These are phyloP conservation scores for Cynodonichthys magdalenae DNA, from an alignment of 2,797 vertebrate genomes.

Conservation along the genomic window DNA sequence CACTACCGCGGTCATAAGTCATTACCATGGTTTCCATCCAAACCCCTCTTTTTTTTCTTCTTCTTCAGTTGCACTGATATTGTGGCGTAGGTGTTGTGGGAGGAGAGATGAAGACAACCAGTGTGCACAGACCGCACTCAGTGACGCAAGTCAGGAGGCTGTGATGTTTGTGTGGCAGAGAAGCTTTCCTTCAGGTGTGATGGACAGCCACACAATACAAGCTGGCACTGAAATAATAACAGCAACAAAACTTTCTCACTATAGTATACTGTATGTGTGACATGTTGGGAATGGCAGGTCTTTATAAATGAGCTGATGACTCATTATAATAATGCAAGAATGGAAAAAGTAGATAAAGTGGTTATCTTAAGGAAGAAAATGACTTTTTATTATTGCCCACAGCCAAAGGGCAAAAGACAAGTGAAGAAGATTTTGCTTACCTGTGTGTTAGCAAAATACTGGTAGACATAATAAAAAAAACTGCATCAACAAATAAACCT, in stretches of 20 bases:
- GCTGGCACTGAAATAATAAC: slow-evolving; percentile 2
- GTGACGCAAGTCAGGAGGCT: slow-evolving; percentile 63
- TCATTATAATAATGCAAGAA: too few species aligned
- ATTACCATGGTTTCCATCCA: slow-evolving; percentile 75
- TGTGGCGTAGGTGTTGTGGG: slow-evolving; percentile 65
- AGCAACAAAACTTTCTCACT: background rate
- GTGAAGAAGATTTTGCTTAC: too few species aligned
- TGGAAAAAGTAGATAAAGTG: too few species aligned
- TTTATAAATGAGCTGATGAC: background rate
- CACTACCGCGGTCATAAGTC: slow-evolving; percentile 71
- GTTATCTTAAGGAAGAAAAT: too few species aligned
- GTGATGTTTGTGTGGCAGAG: slow-evolving; percentile 47
- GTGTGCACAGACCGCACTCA: slow-evolving; percentile 58
- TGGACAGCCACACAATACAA: slow-evolving; percentile 23
- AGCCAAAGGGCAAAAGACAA: too few species aligned
- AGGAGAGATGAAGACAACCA: slow-evolving; percentile 45
- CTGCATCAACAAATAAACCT: too few species aligned
- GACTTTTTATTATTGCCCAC: too few species aligned
- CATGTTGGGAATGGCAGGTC: background rate
- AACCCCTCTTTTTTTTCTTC: slow-evolving; percentile 43
- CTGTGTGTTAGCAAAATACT: too few species aligned
- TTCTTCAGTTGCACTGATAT: slow-evolving; percentile 56
- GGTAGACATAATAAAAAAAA: too few species aligned
- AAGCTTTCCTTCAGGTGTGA: slow-evolving; percentile 49
- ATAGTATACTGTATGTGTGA: background rate